Conservation (phyloP, 2,113 vertebrate genomes). For the Crotalus horridus region DNA sequence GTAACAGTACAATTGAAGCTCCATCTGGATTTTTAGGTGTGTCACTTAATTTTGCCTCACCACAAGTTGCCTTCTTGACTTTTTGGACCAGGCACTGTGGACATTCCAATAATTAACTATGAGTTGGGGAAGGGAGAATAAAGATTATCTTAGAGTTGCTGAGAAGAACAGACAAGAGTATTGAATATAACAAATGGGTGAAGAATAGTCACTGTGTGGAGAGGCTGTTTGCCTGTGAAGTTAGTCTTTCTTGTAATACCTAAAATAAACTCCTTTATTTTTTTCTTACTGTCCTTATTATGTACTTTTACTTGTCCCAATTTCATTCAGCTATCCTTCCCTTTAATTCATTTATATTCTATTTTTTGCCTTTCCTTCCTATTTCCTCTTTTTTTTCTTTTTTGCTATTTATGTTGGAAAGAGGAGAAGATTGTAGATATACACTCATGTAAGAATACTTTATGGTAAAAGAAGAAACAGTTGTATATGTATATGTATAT, state of each 20-base stretch:
- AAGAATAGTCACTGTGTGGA: background rate
- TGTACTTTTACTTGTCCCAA: background rate
- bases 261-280: background rate
- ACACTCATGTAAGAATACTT: background rate
- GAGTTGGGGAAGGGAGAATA: background rate
- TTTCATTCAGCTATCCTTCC: background rate
- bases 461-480: background rate
- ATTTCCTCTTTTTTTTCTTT: background rate
- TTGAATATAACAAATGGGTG: background rate
- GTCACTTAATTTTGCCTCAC: background rate
- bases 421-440: background rate
- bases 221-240: background rate
- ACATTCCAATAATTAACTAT: background rate
- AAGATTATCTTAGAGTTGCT: background rate
- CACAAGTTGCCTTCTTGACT: background rate
- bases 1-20: background rate
- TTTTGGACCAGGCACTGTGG: background rate
- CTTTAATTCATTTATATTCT: background rate
- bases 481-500: background rate
- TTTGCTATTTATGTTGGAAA: background rate
- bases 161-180: background rate
- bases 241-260: background rate
- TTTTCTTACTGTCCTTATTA: background rate
- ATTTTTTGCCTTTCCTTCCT: background rate
- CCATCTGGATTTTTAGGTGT: background rate